phyloP scores from a whole-genome alignment of 2,797 vertebrate species.

The Sebastes alutus region DNA sequence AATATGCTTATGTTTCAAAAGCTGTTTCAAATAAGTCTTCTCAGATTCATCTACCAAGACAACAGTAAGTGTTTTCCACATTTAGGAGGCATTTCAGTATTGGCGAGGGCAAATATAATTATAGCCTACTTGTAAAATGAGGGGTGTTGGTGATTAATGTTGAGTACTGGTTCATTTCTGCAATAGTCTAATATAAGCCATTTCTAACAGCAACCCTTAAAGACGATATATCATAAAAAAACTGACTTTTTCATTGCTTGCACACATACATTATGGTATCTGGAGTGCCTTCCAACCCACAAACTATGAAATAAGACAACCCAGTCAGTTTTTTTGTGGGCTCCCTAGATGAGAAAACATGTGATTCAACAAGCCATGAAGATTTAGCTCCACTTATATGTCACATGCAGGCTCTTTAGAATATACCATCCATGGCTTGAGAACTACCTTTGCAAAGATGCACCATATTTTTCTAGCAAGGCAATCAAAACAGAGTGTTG shows the following conservation, averaged over 20 bases:
- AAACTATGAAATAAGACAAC: not conserved
- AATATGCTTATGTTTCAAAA: not conserved
- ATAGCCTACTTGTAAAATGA: not conserved
- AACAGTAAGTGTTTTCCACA: not conserved
- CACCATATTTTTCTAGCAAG: too few relatives aligned
- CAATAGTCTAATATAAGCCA: constrained; percentile 3
- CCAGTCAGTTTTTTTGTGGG: not conserved
- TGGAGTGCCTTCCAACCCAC: not conserved
- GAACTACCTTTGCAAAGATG: too few relatives aligned
- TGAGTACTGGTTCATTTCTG: constrained; percentile 1
- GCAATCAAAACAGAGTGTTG: too few relatives aligned
- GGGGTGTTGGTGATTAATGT: constrained; percentile 6
- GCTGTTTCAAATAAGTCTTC: not conserved
- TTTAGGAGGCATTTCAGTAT: not conserved
- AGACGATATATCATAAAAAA: not conserved
- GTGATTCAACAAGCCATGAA: too few relatives aligned
- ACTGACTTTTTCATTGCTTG: not conserved
- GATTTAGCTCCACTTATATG: too few relatives aligned
- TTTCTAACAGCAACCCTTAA: constrained; percentile 17
- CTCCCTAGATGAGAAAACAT: too few relatives aligned
- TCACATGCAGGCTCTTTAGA: too few relatives aligned
- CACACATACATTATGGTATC: not conserved
- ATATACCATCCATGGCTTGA: too few relatives aligned
- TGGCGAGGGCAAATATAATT: constrained; percentile 13
- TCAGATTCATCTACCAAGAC: not conserved